A percentile compares a stretch with the other conserved stretches of the same genome.
Evolutionary conservation across 2,797 vertebrate species (phyloP).

Genomic region (Thaleichthys pacificus): DNA sequence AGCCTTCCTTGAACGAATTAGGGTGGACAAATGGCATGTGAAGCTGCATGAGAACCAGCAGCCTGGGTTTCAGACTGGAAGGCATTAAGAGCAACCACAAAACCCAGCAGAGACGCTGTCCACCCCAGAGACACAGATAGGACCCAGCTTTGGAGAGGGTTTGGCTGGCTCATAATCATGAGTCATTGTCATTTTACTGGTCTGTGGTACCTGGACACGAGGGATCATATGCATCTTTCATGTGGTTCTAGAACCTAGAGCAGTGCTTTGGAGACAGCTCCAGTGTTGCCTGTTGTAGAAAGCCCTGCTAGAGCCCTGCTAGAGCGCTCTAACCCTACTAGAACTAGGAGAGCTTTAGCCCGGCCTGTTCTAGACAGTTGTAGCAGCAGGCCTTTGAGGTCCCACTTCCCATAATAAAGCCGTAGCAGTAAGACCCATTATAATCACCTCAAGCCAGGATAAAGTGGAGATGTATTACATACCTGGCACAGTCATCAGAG

Average conservation of each 20-base stretch:
- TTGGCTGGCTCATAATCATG: background rate
- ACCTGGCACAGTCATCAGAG: too few relatives aligned
- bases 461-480: too few relatives aligned
- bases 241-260: background rate
- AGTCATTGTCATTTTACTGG: too few relatives aligned
- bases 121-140: too few relatives aligned
- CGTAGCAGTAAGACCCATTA: too few relatives aligned
- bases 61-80: conserved; percentile 43
- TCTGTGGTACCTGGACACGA: background rate
- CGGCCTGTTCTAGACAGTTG: too few relatives aligned
- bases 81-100: conserved; percentile 44
- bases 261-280: background rate
- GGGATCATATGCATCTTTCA: background rate
- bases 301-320: too few relatives aligned
- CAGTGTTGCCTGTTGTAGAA: background rate
- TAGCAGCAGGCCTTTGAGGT: too few relatives aligned
- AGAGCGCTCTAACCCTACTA: background rate
- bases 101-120: background rate
- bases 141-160: background rate
- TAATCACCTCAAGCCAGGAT: too few relatives aligned
- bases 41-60: conserved; percentile 56
- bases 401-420: too few relatives aligned
- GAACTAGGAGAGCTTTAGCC: background rate
- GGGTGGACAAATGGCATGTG: conserved; percentile 57
- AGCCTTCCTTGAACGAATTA: conserved; percentile 44